Conservation (phyloP, 2,888 invertebrate genomes). For the Tenthredo livida region DNA sequence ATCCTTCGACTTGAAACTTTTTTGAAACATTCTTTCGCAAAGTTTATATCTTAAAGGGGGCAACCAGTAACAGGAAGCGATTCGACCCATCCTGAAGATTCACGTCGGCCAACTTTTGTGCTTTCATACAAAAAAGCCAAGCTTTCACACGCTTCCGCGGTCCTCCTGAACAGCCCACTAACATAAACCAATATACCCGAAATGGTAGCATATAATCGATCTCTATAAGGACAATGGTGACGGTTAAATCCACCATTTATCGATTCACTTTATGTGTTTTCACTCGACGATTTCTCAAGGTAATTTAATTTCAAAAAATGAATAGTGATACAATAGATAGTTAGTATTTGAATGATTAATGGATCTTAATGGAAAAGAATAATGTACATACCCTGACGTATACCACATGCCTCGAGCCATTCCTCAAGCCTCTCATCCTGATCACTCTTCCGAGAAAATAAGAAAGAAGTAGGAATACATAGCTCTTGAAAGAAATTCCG, state of each 20-base stretch:
- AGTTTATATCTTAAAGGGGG: slow-evolving; percentile 30
- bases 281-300: not conserved
- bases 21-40: slow-evolving; percentile 32
- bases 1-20: slow-evolving; percentile 38
- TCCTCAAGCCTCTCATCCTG: not conserved
- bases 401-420: not conserved
- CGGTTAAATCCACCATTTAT: not conserved
- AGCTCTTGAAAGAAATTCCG: slow-evolving; percentile 30
- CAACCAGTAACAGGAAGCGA: slow-evolving; percentile 36
- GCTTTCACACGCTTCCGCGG: slow-evolving; percentile 42
- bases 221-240: not conserved
- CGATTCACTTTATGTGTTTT: not conserved
- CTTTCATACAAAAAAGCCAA: slow-evolving; percentile 24
- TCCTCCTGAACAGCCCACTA: slow-evolving; percentile 15
- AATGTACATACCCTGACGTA: not conserved
- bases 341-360: not conserved
- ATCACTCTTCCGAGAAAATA: not conserved
- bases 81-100: slow-evolving; percentile 29
- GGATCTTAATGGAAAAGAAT: not conserved
- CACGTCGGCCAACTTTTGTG: slow-evolving; percentile 20
- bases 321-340: not conserved
- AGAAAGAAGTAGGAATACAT: slow-evolving; percentile 10
- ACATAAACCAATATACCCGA: slow-evolving; percentile 30
- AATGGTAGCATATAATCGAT: slow-evolving; percentile 18
- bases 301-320: not conserved